These are phyloP conservation scores for Orestias chungarensis DNA, from an alignment of 2,797 vertebrate genomes.

Conservation along the genomic window DNA sequence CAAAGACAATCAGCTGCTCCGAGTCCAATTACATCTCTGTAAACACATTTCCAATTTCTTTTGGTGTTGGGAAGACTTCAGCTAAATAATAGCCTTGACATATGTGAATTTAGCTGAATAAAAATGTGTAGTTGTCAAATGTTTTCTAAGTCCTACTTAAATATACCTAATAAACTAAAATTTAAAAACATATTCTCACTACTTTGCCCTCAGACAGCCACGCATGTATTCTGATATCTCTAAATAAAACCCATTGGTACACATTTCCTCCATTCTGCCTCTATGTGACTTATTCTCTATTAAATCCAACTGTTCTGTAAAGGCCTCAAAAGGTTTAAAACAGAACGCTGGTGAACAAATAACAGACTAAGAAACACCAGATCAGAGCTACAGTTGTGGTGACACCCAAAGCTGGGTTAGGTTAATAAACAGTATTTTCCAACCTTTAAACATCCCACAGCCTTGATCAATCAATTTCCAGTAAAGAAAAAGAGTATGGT, in stretches of 20 bases:
- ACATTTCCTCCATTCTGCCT: neutral
- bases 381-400: neutral
- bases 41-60: conserved; percentile 5
- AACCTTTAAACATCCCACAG: neutral
- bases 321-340: neutral
- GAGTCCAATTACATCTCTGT: conserved; percentile 6
- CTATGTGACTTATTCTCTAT: neutral
- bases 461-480: neutral
- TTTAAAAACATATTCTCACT: neutral
- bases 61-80: conserved; percentile 1
- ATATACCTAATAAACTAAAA: neutral
- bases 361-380: neutral
- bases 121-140: neutral
- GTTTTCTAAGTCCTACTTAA: neutral
- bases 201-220: neutral
- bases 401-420: neutral
- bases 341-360: neutral
- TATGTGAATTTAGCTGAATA: neutral
- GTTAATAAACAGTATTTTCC: neutral
- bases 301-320: neutral
- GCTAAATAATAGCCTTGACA: neutral
- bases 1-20: conserved; percentile 27
- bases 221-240: neutral
- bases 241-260: neutral
- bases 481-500: neutral